Evolutionary conservation across 2,888 invertebrate species (phyloP), one percentile per base, ranked within the genome.

Genomic region (Philereme transversata): DNA sequence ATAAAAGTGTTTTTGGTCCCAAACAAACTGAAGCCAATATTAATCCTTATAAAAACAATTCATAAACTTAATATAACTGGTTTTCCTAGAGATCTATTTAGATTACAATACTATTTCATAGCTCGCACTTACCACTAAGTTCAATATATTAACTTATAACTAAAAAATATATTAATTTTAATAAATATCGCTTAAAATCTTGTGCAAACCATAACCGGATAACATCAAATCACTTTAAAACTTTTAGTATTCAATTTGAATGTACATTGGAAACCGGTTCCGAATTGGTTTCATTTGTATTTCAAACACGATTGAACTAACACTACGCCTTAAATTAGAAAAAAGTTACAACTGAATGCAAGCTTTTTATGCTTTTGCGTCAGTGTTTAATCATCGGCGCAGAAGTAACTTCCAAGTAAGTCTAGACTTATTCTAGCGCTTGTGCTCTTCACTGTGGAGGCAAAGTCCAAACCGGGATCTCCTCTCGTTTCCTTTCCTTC

Each of bases 401-500:
- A 22, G 22, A 22, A 22, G 22, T 22, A 22, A 22, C 22, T 22
- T 22, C 22, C 22, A 22, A 22, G 36, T 40, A 8, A 40, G 7
- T 6, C 40, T 5, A 40, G 7, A 22, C 22, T 5, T 35, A 49
- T 33, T 10, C 9, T 34, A 51, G 41, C 34, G 35, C 45, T 49
- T 41, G 33, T 55, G 43, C 41, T 36, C 36, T n/a, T 83, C 86
- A 90, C 81, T 91, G 87, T 9, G 83, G 83, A 4, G 91, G 89
- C 71, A 91, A 76, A 47, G 81, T 84, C 91, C 91, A 92, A 5
- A 86, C 71, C 0, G 90, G 89, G 47, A 83, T 79, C 40, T 88
- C 89, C 55, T 90, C 88, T 65, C 74, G 80, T 67, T 88, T 90
- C 70, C 86, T 88, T 65, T 90, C 87, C 57, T 85, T 89, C 74